phyloP scores from a whole-genome alignment of 2,888 invertebrate genomes.

The Eilema griseolum region DNA sequence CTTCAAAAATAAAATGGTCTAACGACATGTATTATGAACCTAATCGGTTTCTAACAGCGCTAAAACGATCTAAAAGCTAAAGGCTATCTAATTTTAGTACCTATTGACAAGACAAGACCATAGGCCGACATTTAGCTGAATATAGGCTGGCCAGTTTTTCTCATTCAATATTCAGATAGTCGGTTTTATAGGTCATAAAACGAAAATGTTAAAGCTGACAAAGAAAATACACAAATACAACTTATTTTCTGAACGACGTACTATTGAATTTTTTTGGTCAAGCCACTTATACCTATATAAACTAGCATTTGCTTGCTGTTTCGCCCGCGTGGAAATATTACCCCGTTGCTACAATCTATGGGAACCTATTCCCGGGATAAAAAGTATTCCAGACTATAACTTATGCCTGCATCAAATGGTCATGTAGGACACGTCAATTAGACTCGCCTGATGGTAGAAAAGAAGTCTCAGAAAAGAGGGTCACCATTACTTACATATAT shows the following conservation, averaged over 20 bases:
- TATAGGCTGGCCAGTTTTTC: slow-evolving; percentile 2
- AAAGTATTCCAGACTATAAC: too few relatives aligned
- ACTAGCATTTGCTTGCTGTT: too few relatives aligned
- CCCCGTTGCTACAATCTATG: too few relatives aligned
- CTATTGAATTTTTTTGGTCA: neutral
- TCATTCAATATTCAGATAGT: neutral
- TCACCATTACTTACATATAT: too few relatives aligned
- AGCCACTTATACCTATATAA: too few relatives aligned
- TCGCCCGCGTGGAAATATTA: too few relatives aligned
- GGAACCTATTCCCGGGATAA: too few relatives aligned
- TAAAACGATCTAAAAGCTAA: slow-evolving; percentile 3
- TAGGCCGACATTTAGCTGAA: neutral
- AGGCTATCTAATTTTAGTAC: neutral
- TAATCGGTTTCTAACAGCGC: neutral
- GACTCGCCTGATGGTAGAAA: too few relatives aligned
- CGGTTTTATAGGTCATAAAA: neutral
- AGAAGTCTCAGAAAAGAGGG: too few relatives aligned
- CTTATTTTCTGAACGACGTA: neutral
- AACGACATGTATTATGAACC: neutral
- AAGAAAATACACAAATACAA: neutral
- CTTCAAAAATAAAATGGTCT: neutral
- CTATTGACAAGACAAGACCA: slow-evolving; percentile 2
- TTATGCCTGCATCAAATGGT: too few relatives aligned
- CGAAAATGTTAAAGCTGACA: slow-evolving; percentile 3
- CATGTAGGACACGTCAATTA: too few relatives aligned